Base-by-base conservation (phyloP, 2,113 vertebrate genomes). In the Chamaea fasciata region DNA sequence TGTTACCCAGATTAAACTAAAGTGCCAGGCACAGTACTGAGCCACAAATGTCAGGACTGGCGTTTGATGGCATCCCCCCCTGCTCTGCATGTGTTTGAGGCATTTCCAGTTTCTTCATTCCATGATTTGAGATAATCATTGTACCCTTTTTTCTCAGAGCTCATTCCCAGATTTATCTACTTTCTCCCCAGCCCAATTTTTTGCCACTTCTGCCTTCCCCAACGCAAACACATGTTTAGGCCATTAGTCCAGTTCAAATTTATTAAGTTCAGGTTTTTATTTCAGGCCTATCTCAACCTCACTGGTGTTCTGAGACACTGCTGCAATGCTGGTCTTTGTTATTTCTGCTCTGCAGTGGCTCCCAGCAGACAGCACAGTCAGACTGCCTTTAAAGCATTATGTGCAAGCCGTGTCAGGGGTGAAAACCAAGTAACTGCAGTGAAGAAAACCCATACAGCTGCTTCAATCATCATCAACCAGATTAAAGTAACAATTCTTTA, bases 211-310 rank as follows among this genome's bases (percentile, higher is more conserved):
- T 84, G 37, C 24, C 68, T 46, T 83, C n/a, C 22, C 24, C 47
- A 63, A 3, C 13, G 18, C 20, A 37, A 8, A 1, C 11, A 39
- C 0, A 0, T 7, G 6, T 42, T 65, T 65, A 41, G 46, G 26
- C 31, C 6, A 4, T 47, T 76, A 28, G 10, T 73, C 37, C 50
- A 21, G 33, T 13, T 77, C 3, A 57, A 44, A 27, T 19, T 39
- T 57, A 21, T 5, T 62, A 21, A 15, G 17, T 70, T 71, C 4
- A 47, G 62, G 6, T 13, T 71, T 90, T 85, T 39, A 30, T 65
- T 89, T 60, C 1, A 2, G 28, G 44, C 26, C 31, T n/a, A 0
- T 44, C 63, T 86, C 31, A 83, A 7, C 11, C 71, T 33, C 21
- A 3, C 2, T 24, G 63, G 21, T 50, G 21, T n/a, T 86, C 59